Evolutionary conservation across 1,140 invertebrate genomes (phyloP), one percentile per base, ranked within the genome.

Genomic region (Aphis gossypii): DNA sequence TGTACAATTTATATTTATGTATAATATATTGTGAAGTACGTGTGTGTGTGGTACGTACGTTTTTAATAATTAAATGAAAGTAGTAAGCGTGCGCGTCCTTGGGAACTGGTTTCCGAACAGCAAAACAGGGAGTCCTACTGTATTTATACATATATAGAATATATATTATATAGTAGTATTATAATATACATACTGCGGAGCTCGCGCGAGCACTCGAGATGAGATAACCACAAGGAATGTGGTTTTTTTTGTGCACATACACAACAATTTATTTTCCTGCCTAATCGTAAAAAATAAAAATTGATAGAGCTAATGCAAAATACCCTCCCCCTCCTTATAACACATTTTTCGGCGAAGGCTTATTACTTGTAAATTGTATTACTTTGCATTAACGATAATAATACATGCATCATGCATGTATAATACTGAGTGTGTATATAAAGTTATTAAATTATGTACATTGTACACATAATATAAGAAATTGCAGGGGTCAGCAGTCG

Each of bases 51-150:
- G 7, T 44, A 91, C 38, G 56, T 68, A 86, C 84, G 44, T 86
- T 86, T 90, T 91, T 51, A 93, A 84, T 93, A 86, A 93, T 93
- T 54, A 93, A 93, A 93, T 93, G 92, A 93, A 93, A 93, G 92
- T 93, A 93, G 91, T 84, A 82, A 92, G 68, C 82, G 48, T 46
- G 60, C 46, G 90, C 91, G 92, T 93, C 92, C 92, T 93, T 93
- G 92, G 48, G 82, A 93, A 93, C 92, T 41, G 92, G 92, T 93
- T 93, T 48, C 48, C 82, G 51, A 93, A 51, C 46, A 9, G 48
- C 92, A 48, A 84, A 92, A 86, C 92, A 84, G 76, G 88, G 88
- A 90, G 89, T 90, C 89, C 56, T 90, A 60, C 54, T 90, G 41
- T 90, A 90, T 76, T 76, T n/a, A n/a, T 68, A 44, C 44, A 11